Evolutionary conservation across 2,113 vertebrate genomes (phyloP), one percentile per base, ranked within the genome.

Genomic region (Calidris pugnax): DNA sequence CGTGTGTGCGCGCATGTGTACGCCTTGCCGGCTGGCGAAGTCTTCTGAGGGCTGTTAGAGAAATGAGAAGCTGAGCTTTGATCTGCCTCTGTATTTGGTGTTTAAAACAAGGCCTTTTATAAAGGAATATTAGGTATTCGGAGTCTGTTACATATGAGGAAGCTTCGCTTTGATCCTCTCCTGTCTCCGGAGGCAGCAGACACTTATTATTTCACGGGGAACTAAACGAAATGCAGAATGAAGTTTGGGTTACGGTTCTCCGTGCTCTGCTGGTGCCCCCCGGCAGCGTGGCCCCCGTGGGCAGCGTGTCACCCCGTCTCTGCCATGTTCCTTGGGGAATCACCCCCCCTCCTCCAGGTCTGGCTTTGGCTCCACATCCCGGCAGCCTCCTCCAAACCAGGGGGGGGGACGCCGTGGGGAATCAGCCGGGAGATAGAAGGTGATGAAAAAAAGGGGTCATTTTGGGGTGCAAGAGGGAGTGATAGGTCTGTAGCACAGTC

Each of bases 91-190:
- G 96, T 97, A 88, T 97, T 97, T 97, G 96, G 89, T 95, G 94
- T 97, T 95, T 98, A 96, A 97, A 98, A 98, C 96, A 98, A 98
- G 96, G 91, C 91, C 92, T 93, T 95, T 97, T 97, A 94, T 86
- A 97, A 88, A 79, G 83, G 95, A 95, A 86, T 97, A 96, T 97
- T 97, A 96, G 96, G 87, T 95, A 97, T 97, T 97, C 89, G 84
- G 68, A 91, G 95, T 86, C 95, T 91, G 94, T 97, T 95, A 96
- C 95, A 91, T 77, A n/a, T 24, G 41, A 91, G 63, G 95, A 95
- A 96, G 84, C 77, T 90, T 93, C 2, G 3, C 95, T 98, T 97
- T 97, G 96, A 98, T 97, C 97, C 95, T 90, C 55, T 93, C 78
- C 83, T 86, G 72, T 95, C 96, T 96, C 96, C 33, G 7, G 95